Evolutionary conservation across 2,888 invertebrate species (phyloP).

Genomic region (Tribolium freemani): DNA sequence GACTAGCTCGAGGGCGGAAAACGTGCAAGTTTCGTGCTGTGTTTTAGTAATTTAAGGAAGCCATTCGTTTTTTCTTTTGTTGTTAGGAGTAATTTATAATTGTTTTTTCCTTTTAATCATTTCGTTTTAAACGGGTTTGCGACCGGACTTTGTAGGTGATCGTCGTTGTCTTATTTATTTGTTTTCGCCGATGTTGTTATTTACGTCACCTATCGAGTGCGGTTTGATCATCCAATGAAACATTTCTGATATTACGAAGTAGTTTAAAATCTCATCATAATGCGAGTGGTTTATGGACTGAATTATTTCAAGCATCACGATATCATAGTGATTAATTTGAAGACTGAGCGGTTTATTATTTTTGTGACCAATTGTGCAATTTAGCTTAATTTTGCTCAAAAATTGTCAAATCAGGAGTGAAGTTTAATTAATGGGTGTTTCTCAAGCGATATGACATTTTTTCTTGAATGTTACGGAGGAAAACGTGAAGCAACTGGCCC

Average conservation of each 20-base stretch:
- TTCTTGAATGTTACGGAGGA: neutral
- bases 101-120: slow-evolving; percentile 43
- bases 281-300: slow-evolving; percentile 46
- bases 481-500: neutral
- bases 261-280: slow-evolving; percentile 41
- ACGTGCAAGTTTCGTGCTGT: slow-evolving; percentile 63
- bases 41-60: slow-evolving; percentile 53
- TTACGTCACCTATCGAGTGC: slow-evolving; percentile 9
- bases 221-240: slow-evolving; percentile 24
- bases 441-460: slow-evolving; percentile 18
- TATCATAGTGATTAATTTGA: slow-evolving; percentile 46
- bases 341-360: slow-evolving; percentile 43
- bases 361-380: slow-evolving; percentile 41
- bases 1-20: slow-evolving; percentile 50
- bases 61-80: slow-evolving; percentile 43
- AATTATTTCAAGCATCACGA: slow-evolving; percentile 45
- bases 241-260: slow-evolving; percentile 42
- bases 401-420: neutral
- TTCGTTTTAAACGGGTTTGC: slow-evolving; percentile 40
- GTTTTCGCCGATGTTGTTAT: slow-evolving; percentile 31
- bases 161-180: slow-evolving; percentile 47
- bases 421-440: neutral
- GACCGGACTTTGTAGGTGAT: slow-evolving; percentile 38
- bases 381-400: slow-evolving; percentile 42
- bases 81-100: slow-evolving; percentile 41